A percentile compares a stretch with the other conserved stretches of the same genome.
Conservation (phyloP, 1,140 invertebrate genomes). For the Penaeus japonicus region DNA sequence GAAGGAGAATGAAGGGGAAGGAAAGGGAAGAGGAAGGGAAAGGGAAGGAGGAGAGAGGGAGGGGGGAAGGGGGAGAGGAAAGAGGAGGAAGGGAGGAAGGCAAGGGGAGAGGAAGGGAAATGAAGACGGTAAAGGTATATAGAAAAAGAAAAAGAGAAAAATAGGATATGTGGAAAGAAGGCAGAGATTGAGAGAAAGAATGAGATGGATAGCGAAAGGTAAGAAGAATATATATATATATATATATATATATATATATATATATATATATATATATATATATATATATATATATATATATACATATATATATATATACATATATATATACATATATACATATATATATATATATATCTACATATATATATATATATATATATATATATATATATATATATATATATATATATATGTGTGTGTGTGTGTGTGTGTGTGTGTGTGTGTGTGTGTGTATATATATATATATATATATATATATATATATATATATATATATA, state of each 20-base stretch:
- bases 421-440: too few relatives aligned
- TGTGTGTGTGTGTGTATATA: too few relatives aligned
- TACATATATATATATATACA: neutral
- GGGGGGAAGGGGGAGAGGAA: neutral
- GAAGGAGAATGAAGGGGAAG: neutral
- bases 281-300: neutral
- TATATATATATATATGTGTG: neutral
- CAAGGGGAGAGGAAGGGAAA: neutral
- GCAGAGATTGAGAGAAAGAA: neutral
- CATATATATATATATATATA: neutral
- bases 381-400: neutral
- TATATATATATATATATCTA: neutral
- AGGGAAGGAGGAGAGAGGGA: too few relatives aligned
- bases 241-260: too few relatives aligned
- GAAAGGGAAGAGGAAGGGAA: neutral
- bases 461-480: too few relatives aligned
- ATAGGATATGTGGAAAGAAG: neutral
- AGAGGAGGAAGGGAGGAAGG: neutral
- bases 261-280: too few relatives aligned
- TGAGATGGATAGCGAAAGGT: neutral
- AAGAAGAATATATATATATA: neutral
- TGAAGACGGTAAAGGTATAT: too few relatives aligned
- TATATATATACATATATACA: too few relatives aligned
- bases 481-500: too few relatives aligned
- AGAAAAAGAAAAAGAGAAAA: neutral